Evolutionary conservation across 2,797 vertebrate species (phyloP).

Genomic region (Scarus forsteni): DNA sequence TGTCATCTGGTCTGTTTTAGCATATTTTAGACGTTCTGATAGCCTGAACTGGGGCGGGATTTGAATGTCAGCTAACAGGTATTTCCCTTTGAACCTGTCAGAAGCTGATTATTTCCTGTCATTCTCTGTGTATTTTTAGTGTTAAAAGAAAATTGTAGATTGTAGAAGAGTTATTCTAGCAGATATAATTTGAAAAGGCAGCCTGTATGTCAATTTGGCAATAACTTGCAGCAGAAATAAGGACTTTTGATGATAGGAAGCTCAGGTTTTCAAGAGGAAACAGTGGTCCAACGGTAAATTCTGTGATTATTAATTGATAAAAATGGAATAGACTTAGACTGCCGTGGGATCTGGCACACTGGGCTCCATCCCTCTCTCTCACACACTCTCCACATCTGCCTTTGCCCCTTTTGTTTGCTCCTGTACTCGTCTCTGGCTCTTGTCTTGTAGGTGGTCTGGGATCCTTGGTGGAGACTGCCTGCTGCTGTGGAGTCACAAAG

Average conservation of each 20-base stretch:
- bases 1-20: conserved; percentile 17
- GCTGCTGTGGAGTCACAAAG: no score
- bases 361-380: no score
- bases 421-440: no score
- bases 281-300: no score
- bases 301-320: no score
- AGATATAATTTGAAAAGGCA: not conserved
- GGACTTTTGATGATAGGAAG: conserved; percentile 9
- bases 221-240: conserved; percentile 23
- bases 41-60: not conserved
- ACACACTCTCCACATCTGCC: no score
- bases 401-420: no score
- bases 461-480: no score
- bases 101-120: not conserved
- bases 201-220: conserved; percentile 15
- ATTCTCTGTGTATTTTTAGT: not conserved
- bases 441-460: no score
- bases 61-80: not conserved
- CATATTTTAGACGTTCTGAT: conserved; percentile 14
- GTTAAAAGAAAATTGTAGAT: not conserved
- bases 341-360: no score
- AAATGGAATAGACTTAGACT: no score
- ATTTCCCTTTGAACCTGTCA: not conserved
- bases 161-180: conserved; percentile 1
- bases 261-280: not conserved